Percentiles rank a stretch among this genome's conserved stretches.
Conservation (phyloP, 2,888 invertebrate genomes). For the Biston betularia region DNA sequence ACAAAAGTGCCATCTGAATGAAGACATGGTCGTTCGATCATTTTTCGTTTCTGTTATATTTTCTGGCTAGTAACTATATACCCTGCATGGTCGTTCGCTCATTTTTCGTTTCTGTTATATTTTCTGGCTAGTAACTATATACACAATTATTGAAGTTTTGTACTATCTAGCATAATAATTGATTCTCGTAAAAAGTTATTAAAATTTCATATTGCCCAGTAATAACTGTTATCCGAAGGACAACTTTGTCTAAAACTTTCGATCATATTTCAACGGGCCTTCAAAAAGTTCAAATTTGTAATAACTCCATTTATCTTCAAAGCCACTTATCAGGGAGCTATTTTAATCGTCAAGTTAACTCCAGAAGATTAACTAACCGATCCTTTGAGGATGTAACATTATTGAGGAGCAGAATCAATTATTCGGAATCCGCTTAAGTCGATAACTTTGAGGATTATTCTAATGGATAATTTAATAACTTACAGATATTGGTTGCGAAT, state of each 20-base stretch:
- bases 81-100: no score
- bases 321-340: conserved; percentile 40
- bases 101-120: no score
- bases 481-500: conserved; percentile 7
- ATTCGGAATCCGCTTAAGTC: conserved; percentile 55
- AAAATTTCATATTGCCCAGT: conserved; percentile 1
- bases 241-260: conserved; percentile 11
- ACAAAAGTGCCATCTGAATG: no score
- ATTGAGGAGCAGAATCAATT: conserved; percentile 58
- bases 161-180: background rate
- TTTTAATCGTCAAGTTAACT: conserved; percentile 46
- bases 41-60: no score
- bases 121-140: no score
- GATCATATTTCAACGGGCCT: conserved; percentile 19
- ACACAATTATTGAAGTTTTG: no score
- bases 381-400: conserved; percentile 46
- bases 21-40: no score
- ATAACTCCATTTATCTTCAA: conserved; percentile 36
- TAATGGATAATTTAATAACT: conserved; percentile 59
- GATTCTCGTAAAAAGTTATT: background rate
- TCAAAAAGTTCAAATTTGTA: conserved; percentile 25
- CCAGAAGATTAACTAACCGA: conserved; percentile 53
- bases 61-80: no score
- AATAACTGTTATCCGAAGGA: conserved; percentile 4
- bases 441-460: conserved; percentile 57